A percentile compares a stretch with the other conserved stretches of the same genome.
Conservation (phyloP, 2,888 invertebrate species). For the Ariolimax columbianus region DNA sequence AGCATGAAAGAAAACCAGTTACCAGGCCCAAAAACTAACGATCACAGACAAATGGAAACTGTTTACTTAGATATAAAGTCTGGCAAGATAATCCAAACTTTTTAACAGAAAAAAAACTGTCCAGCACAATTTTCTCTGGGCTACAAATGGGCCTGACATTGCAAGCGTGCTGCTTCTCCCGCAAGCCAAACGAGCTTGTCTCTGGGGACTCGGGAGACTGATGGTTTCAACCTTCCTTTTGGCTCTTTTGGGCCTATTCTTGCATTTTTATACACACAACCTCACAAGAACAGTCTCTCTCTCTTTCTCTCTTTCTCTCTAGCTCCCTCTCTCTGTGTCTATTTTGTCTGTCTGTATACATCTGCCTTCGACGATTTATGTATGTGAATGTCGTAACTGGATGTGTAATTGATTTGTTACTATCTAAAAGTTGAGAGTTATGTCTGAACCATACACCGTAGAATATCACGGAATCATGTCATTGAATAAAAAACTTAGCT, state of each 20-base stretch:
- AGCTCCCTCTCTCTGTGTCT: too few species aligned
- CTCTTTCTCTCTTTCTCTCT: too few species aligned
- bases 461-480: too few species aligned
- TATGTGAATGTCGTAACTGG: too few species aligned
- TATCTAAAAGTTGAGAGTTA: too few species aligned
- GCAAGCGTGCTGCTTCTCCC: background rate
- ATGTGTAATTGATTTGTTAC: too few species aligned
- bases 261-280: background rate
- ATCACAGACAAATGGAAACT: background rate
- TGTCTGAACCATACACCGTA: too few species aligned
- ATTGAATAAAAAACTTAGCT: too few species aligned
- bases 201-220: background rate
- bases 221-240: background rate
- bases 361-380: too few species aligned
- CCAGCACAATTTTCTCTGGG: background rate
- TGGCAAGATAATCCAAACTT: background rate
- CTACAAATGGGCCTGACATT: background rate
- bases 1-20: background rate
- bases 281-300: background rate
- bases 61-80: background rate
- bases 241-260: background rate
- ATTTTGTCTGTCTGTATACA: too few species aligned
- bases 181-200: background rate
- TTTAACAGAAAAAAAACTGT: background rate
- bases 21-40: background rate